These are phyloP conservation scores for Platyscapa corneri DNA, from an alignment of 1,140 invertebrate genomes.

Conservation along the genomic window DNA sequence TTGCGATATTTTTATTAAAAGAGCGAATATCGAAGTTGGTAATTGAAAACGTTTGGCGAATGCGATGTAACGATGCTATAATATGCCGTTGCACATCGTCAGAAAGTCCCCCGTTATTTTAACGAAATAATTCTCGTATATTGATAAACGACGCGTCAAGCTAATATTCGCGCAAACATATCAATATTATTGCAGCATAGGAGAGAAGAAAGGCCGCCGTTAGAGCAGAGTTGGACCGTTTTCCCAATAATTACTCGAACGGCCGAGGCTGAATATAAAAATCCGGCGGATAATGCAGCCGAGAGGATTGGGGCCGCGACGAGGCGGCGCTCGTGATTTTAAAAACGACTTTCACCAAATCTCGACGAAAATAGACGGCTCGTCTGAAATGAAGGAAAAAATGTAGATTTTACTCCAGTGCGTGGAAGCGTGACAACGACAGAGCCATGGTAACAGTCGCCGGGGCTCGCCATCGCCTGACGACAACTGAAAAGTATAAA, in stretches of 20 bases:
- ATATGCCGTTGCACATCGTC: no score
- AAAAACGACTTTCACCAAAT: constrained; percentile 29
- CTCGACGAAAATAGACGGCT: constrained; percentile 37
- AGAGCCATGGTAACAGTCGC: neutral
- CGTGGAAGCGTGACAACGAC: neutral
- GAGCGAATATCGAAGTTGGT: no score
- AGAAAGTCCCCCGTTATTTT: no score
- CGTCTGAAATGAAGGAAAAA: constrained; percentile 34
- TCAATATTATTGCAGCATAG: no score
- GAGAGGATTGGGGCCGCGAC: neutral
- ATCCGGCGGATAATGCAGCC: neutral
- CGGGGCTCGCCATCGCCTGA: neutral
- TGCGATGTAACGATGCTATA: no score
- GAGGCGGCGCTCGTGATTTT: neutral
- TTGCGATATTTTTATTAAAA: no score
- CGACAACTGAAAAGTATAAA: constrained; percentile 47
- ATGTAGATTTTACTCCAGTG: constrained; percentile 33
- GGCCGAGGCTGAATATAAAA: neutral
- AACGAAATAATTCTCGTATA: no score
- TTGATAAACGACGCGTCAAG: no score
- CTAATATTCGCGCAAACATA: no score
- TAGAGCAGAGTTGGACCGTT: neutral
- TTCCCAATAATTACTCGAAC: neutral
- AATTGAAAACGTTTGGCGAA: no score
- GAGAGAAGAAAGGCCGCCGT: neutral